These are phyloP conservation scores for Xiphophorus birchmanni DNA, from an alignment of 2,797 vertebrate species.

Conservation along the genomic window DNA sequence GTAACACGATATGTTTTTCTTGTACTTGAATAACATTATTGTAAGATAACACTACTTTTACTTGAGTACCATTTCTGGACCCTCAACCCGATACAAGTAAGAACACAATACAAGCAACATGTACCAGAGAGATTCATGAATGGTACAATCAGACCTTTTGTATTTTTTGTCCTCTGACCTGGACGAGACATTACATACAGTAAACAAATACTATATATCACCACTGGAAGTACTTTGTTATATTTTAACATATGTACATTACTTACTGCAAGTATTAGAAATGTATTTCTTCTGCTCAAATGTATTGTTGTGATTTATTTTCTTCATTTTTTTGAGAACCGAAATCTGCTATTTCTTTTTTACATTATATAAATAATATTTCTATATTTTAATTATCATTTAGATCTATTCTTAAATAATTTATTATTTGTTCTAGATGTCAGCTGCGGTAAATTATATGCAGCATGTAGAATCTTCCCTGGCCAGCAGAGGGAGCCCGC, in stretches of 20 bases:
- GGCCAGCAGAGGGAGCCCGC: neutral
- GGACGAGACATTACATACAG: no score
- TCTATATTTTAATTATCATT: neutral
- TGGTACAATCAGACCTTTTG: no score
- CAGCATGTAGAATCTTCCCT: neutral
- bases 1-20: neutral
- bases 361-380: neutral
- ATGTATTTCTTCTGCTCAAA: no score
- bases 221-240: no score
- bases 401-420: neutral
- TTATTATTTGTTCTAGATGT: neutral
- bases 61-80: no score
- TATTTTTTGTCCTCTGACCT: no score
- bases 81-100: no score
- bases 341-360: neutral
- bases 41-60: neutral
- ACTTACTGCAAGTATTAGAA: no score
- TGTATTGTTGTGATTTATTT: neutral
- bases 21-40: neutral
- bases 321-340: neutral
- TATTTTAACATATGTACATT: no score
- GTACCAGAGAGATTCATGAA: no score
- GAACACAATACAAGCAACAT: neutral
- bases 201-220: no score
- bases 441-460: neutral